Evolutionary conservation across 2,797 vertebrate species (phyloP).

Genomic region (Simalia tracyae): DNA sequence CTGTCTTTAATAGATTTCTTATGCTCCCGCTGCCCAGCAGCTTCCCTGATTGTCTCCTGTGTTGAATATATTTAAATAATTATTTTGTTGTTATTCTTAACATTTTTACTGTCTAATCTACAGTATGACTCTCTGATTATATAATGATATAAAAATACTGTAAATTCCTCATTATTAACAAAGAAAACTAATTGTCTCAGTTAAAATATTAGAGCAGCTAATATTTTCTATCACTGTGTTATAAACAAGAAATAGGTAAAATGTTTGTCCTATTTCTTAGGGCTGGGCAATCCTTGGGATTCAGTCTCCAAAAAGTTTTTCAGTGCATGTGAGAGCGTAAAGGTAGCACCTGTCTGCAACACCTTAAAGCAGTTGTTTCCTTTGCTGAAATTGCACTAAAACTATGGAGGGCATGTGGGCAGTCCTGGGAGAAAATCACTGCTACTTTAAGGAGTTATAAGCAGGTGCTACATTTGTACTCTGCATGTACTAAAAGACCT

Average conservation of each 20-base stretch:
- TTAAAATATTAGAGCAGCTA: background rate
- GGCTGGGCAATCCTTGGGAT: background rate
- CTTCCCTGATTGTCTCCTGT: background rate
- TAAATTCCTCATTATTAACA: background rate
- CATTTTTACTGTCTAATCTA: background rate
- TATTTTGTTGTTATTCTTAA: background rate
- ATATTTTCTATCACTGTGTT: background rate
- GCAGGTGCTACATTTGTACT: background rate
- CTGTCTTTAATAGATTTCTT: background rate
- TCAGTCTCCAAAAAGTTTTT: background rate
- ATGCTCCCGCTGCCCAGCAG: background rate
- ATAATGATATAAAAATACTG: background rate
- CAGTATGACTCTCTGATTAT: background rate
- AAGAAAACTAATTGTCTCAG: background rate
- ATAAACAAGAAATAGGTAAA: background rate
- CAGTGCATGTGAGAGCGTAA: background rate
- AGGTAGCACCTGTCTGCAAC: background rate
- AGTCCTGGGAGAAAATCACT: background rate
- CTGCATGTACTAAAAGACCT: background rate
- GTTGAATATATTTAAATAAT: background rate
- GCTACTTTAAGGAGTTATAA: background rate
- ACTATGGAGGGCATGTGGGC: background rate
- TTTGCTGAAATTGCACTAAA: background rate
- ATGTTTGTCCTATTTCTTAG: background rate
- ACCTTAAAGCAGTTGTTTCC: background rate